Evolutionary conservation across 2,888 invertebrate species (phyloP).

Genomic region (Ophraella communa): DNA sequence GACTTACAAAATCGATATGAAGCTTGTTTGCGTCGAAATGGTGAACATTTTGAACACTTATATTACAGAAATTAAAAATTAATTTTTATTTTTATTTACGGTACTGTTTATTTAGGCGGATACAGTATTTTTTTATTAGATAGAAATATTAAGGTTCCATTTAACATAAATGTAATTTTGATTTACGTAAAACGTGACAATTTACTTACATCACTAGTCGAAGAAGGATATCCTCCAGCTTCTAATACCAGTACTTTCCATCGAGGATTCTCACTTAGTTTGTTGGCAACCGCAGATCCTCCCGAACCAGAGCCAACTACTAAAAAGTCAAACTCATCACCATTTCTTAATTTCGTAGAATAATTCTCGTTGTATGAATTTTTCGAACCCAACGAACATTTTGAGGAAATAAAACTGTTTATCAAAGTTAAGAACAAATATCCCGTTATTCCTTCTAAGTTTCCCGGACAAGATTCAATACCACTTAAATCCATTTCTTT

Average conservation of each 20-base stretch:
- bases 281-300: slow-evolving; percentile 63
- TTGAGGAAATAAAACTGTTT: slow-evolving; percentile 66
- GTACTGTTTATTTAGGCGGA: no score
- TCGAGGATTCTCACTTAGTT: slow-evolving; percentile 59
- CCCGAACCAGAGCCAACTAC: slow-evolving; percentile 63
- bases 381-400: slow-evolving; percentile 60
- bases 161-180: no score
- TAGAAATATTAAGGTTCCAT: no score
- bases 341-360: slow-evolving; percentile 36
- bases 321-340: slow-evolving; percentile 61
- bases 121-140: no score
- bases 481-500: neutral
- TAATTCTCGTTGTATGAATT: slow-evolving; percentile 46
- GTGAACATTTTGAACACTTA: no score
- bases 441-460: slow-evolving; percentile 54
- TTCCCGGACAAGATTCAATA: slow-evolving; percentile 33
- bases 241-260: slow-evolving; percentile 64
- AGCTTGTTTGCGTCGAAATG: no score
- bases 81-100: no score
- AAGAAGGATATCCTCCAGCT: slow-evolving; percentile 62
- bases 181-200: no score
- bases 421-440: slow-evolving; percentile 66
- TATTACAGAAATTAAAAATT: no score
- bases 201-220: slow-evolving; percentile 56
- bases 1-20: no score